phyloP scores from a whole-genome alignment of 2,888 invertebrate species.

The Tupiocoris notatus region DNA sequence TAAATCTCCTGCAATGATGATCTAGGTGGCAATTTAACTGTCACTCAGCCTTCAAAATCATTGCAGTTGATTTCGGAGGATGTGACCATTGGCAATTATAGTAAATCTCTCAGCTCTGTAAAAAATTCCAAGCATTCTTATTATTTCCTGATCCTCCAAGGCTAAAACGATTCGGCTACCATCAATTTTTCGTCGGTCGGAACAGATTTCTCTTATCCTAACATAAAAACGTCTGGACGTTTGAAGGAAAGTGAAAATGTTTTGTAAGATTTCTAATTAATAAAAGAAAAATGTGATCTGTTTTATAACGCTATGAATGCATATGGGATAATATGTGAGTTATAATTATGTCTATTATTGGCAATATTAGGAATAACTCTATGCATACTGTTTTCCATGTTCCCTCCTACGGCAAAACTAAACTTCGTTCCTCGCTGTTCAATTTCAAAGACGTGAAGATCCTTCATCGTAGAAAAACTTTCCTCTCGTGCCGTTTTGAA shows the following conservation, averaged over 20 bases:
- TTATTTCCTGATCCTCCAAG: too few relatives aligned
- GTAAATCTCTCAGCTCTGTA: too few relatives aligned
- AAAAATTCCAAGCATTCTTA: too few relatives aligned
- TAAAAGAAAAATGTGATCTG: constrained; percentile 37
- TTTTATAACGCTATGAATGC: constrained; percentile 31
- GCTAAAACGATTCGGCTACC: too few relatives aligned
- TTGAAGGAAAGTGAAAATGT: not conserved
- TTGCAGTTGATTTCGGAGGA: too few relatives aligned
- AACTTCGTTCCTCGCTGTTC: constrained; percentile 14
- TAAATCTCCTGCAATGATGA: too few relatives aligned
- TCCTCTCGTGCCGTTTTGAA: not conserved
- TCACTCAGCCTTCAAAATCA: too few relatives aligned
- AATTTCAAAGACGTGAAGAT: constrained; percentile 2
- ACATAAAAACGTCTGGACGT: constrained; percentile 17
- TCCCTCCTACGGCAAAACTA: constrained; percentile 16
- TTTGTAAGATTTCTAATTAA: constrained; percentile 14
- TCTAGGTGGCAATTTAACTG: too few relatives aligned
- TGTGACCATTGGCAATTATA: too few relatives aligned
- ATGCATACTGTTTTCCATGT: constrained; percentile 38
- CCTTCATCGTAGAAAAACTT: constrained; percentile 3
- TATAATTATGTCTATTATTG: constrained; percentile 34
- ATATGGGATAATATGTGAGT: constrained; percentile 34
- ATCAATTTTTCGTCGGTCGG: too few relatives aligned
- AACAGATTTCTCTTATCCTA: not conserved
- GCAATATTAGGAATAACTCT: constrained; percentile 41